A percentile compares a stretch with the other conserved stretches of the same genome.
These are phyloP conservation scores for Ptilorrhoa leucosticta DNA, from an alignment of 2,113 vertebrate species.

Conservation along the genomic window DNA sequence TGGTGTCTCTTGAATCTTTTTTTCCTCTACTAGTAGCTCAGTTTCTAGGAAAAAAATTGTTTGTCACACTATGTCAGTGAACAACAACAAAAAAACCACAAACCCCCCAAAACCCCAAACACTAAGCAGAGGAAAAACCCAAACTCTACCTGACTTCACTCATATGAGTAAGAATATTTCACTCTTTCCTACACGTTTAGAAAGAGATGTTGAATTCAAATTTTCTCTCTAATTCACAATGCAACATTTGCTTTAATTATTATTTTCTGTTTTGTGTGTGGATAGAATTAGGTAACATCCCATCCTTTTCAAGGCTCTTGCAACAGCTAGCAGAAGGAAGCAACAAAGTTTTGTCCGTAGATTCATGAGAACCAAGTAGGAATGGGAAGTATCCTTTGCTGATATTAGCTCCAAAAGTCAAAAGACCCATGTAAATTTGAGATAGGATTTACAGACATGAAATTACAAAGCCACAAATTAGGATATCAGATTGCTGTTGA, in stretches of 20 bases:
- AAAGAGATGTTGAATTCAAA: neutral
- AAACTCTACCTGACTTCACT: neutral
- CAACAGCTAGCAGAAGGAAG: neutral
- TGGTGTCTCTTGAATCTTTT: neutral
- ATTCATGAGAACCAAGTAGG: neutral
- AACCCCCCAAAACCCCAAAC: neutral
- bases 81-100: neutral
- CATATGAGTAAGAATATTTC: neutral
- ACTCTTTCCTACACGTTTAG: neutral
- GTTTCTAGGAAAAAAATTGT: neutral
- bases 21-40: neutral
- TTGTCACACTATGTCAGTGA: neutral
- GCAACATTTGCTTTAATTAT: neutral
- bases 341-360: neutral
- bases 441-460: neutral
- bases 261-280: neutral
- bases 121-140: fast-evolving
- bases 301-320: neutral
- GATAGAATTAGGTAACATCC: neutral
- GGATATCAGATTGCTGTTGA: neutral
- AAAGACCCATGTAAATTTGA: neutral
- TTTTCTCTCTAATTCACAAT: neutral
- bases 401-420: neutral
- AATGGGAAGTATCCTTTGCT: neutral
- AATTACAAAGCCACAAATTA: neutral